Conservation (phyloP, 2,113 vertebrate genomes). For the Dicerorhinus sumatrensis region DNA sequence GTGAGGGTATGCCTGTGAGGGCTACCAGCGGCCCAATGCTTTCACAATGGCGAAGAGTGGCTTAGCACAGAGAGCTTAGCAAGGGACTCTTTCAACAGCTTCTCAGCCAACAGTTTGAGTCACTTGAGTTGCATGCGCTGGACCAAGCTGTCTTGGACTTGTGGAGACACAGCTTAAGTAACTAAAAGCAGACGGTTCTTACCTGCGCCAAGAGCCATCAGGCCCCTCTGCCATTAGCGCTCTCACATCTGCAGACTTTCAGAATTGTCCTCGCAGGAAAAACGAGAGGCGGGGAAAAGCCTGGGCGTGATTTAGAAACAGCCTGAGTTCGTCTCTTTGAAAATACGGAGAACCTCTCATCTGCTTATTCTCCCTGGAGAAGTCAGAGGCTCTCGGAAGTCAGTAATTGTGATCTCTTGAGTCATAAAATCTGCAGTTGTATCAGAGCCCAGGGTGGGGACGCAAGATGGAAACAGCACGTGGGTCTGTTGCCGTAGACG, state of each 20-base stretch:
- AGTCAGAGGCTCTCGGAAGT: conserved; percentile 61
- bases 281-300: background rate
- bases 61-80: background rate
- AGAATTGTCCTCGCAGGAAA: background rate
- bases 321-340: conserved; percentile 49
- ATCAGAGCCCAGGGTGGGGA: conserved; percentile 22
- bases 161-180: conserved; percentile 23
- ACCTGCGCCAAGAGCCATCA: conserved; percentile 31
- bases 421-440: conserved; percentile 58
- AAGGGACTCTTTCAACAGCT: background rate
- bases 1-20: background rate
- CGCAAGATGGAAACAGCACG: conserved; percentile 1
- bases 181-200: conserved; percentile 43
- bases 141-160: background rate
- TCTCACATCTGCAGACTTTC: background rate
- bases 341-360: conserved; percentile 6
- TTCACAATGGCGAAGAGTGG: background rate
- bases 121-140: background rate
- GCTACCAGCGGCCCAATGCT: fast-evolving
- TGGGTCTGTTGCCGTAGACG: background rate
- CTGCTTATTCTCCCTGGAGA: conserved; percentile 53
- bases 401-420: conserved; percentile 59
- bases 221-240: background rate
- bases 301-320: conserved; percentile 45
- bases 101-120: background rate